A percentile compares a stretch with the other conserved stretches of the same genome.
phyloP scores from a whole-genome alignment of 2,888 invertebrate genomes.

The Lamproptera curius region DNA sequence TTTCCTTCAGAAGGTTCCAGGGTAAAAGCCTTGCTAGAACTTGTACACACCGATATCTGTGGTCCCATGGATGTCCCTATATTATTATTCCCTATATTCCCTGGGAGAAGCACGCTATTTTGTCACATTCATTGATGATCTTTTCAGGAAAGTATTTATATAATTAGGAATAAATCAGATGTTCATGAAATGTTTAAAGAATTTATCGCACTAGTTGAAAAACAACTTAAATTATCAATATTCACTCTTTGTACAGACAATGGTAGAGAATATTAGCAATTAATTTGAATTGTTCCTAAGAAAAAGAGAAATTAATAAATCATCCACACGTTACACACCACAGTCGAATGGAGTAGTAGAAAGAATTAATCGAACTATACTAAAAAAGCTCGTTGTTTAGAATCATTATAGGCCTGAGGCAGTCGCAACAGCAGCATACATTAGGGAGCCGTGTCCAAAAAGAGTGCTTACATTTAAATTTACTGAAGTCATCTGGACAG shows the following conservation, averaged over 20 bases:
- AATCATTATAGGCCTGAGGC: slow-evolving; percentile 8
- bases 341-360: slow-evolving; percentile 19
- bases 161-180: slow-evolving; percentile 1
- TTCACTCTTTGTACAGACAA: slow-evolving; percentile 25
- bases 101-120: slow-evolving; percentile 21
- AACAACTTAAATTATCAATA: slow-evolving; percentile 23
- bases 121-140: slow-evolving; percentile 23
- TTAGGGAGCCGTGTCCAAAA: background rate
- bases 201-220: slow-evolving; percentile 26
- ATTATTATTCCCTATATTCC: too few relatives aligned
- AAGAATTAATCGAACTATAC: background rate
- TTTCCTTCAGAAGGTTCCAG: background rate
- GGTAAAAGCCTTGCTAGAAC: background rate
- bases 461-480: background rate
- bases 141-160: slow-evolving; percentile 11
- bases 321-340: slow-evolving; percentile 23
- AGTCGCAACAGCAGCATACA: too few relatives aligned
- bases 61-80: slow-evolving; percentile 8
- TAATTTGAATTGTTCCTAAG: background rate
- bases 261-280: slow-evolving; percentile 24
- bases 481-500: background rate
- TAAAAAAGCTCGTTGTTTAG: slow-evolving; percentile 7
- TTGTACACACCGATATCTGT: background rate
- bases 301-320: slow-evolving; percentile 18
- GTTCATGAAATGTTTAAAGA: slow-evolving; percentile 19